phyloP scores from a whole-genome alignment of 2,888 invertebrate genomes.

The Oligia strigilis region DNA sequence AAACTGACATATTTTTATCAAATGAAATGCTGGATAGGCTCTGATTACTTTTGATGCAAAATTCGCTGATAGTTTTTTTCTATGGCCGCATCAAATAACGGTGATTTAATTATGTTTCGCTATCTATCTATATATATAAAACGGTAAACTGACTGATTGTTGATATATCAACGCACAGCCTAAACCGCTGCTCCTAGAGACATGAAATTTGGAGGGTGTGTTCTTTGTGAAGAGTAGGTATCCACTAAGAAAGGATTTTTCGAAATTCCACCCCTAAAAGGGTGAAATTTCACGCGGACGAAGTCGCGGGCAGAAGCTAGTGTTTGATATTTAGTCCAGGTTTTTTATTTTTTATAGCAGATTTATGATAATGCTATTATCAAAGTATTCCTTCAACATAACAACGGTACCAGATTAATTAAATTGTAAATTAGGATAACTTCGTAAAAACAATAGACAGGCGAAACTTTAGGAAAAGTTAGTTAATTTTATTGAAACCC shows the following conservation, averaged over 20 bases:
- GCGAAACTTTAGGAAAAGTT: background rate
- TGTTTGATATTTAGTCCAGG: background rate
- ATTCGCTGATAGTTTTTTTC: constrained; percentile 6
- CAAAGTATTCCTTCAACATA: background rate
- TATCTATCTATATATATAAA: too few relatives aligned
- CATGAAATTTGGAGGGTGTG: too few relatives aligned
- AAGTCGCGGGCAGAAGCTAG: too few relatives aligned
- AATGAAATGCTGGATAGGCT: constrained; percentile 7
- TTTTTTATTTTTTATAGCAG: background rate
- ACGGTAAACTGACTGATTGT: too few relatives aligned
- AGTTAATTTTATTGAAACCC: background rate
- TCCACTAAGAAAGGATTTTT: too few relatives aligned
- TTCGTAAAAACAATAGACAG: background rate
- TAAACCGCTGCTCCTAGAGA: too few relatives aligned
- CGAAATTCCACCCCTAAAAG: too few relatives aligned
- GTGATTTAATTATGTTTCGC: background rate
- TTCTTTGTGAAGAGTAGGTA: too few relatives aligned
- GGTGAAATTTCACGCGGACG: too few relatives aligned
- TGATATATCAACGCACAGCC: too few relatives aligned
- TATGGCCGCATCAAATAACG: background rate
- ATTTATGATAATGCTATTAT: background rate
- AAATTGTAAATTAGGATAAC: background rate
- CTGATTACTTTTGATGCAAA: constrained; percentile 22
- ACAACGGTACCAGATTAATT: background rate
- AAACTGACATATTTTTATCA: constrained; percentile 16